phyloP scores from a whole-genome alignment of 2,888 invertebrate species.

The Ectemnius cavifrons region DNA sequence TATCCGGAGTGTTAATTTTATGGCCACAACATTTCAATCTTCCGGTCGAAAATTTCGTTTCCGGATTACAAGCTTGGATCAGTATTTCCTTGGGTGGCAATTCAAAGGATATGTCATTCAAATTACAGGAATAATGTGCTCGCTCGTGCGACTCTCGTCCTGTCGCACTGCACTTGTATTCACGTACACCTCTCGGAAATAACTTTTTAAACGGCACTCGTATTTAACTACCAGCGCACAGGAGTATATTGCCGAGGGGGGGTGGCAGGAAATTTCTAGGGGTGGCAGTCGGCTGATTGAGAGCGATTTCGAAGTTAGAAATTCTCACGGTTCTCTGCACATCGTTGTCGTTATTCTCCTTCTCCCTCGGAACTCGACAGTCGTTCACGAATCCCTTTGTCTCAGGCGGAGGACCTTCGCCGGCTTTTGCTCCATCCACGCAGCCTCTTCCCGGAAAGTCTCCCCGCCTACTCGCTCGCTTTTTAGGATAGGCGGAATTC shows the following conservation, averaged over 20 bases:
- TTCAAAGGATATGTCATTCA: too few relatives aligned
- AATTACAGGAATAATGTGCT: too few relatives aligned
- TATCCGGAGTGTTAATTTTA: too few relatives aligned
- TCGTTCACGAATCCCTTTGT: conserved; percentile 51
- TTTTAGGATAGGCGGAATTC: conserved; percentile 59
- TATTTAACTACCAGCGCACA: conserved; percentile 15
- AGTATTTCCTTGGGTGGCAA: too few relatives aligned
- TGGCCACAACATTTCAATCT: too few relatives aligned
- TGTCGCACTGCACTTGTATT: background rate
- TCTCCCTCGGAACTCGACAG: conserved; percentile 45
- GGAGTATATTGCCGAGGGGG: background rate
- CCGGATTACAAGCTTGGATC: too few relatives aligned
- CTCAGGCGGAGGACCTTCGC: conserved; percentile 29
- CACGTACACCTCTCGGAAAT: background rate
- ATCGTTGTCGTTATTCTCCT: conserved; percentile 55
- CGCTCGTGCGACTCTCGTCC: background rate
- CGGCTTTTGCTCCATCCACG: background rate
- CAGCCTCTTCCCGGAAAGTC: background rate
- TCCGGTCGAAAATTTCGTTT: too few relatives aligned
- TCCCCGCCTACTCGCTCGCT: background rate
- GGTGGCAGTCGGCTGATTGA: conserved; percentile 31
- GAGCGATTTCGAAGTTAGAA: conserved; percentile 42
- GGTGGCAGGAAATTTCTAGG: conserved; percentile 39
- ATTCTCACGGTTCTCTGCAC: conserved; percentile 61
- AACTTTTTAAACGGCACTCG: conserved; percentile 20